Percentiles rank a stretch among this genome's conserved stretches.
phyloP scores from a whole-genome alignment of 2,113 vertebrate genomes.

The Microcebus ravelobensis region DNA sequence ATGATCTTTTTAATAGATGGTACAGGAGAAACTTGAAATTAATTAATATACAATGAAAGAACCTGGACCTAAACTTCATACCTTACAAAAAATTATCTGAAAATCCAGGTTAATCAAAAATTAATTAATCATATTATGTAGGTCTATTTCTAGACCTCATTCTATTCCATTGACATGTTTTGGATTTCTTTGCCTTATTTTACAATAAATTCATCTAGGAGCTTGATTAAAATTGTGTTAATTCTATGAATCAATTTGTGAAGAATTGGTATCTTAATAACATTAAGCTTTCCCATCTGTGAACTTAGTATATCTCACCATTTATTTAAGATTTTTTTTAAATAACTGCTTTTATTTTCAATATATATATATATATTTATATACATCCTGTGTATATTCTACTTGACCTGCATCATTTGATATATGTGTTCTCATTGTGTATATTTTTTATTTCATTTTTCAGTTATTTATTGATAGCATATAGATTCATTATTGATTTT shows the following conservation, averaged over 20 bases:
- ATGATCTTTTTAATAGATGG: no score
- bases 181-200: background rate
- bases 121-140: background rate
- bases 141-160: no score
- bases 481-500: background rate
- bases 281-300: background rate
- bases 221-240: background rate
- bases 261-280: background rate
- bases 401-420: background rate
- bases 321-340: background rate
- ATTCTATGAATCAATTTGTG: background rate
- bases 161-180: background rate
- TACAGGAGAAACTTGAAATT: no score
- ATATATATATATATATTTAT: no score
- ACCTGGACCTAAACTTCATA: no score
- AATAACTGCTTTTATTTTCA: background rate
- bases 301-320: background rate
- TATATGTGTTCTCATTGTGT: background rate
- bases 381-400: background rate
- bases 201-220: background rate
- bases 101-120: background rate
- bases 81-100: no score
- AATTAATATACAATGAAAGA: no score
- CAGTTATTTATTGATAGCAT: background rate
- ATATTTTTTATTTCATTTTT: background rate